Percentiles rank a stretch among this genome's conserved stretches.
Conservation (phyloP, 1,140 invertebrate genomes). For the Amphibalanus amphitrite region DNA sequence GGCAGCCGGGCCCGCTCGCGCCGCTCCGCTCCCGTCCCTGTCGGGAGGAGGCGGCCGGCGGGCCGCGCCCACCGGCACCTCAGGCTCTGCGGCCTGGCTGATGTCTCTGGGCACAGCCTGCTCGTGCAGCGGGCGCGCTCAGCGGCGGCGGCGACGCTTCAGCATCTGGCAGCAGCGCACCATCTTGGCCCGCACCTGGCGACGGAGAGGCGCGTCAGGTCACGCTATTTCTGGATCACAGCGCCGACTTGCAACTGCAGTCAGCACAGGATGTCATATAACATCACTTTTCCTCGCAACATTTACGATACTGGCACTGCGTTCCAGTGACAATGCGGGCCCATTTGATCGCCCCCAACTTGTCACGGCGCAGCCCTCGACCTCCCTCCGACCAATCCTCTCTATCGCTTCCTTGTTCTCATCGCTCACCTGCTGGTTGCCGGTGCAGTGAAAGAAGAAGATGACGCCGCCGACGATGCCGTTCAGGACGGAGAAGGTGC, state of each 20-base stretch:
- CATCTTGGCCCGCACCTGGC: constrained; percentile 2
- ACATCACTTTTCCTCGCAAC: too few relatives aligned
- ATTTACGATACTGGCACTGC: too few relatives aligned
- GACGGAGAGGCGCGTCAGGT: not conserved
- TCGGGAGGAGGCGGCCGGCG: too few relatives aligned
- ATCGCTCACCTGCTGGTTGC: constrained; percentile 20
- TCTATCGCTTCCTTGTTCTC: not conserved
- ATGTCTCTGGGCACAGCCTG: too few relatives aligned
- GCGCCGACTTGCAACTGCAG: too few relatives aligned
- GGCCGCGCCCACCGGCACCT: too few relatives aligned
- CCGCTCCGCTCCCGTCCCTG: too few relatives aligned
- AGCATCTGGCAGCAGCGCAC: constrained; percentile 3
- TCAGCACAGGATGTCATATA: too few relatives aligned
- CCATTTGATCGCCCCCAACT: not conserved
- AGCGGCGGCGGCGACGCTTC: constrained; percentile 3
- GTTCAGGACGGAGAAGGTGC: constrained; percentile 23
- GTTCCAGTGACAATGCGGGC: not conserved
- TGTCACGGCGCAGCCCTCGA: constrained; percentile 6
- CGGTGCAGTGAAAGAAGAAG: constrained; percentile 22
- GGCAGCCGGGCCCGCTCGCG: too few relatives aligned
- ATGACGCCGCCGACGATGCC: constrained; percentile 19
- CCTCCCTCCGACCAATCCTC: not conserved
- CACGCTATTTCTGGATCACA: too few relatives aligned
- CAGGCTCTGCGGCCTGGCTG: too few relatives aligned
- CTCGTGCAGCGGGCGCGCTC: not conserved